These are phyloP conservation scores for Xiphophorus couchianus DNA, from an alignment of 2,113 vertebrate species.

Conservation along the genomic window DNA sequence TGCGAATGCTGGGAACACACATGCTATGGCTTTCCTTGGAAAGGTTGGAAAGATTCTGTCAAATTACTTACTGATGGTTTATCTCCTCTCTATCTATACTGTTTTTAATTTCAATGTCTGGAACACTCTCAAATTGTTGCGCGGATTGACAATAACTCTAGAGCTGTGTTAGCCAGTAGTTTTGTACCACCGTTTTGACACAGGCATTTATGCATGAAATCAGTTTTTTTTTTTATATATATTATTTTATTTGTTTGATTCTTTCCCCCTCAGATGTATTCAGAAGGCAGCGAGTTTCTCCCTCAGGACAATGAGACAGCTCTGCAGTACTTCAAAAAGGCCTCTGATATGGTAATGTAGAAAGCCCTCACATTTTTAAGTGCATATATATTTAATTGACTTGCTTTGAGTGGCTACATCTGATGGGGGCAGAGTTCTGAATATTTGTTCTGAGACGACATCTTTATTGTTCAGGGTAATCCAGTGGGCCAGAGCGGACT, in stretches of 20 bases:
- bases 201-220: background rate
- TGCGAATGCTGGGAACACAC: constrained; percentile 95
- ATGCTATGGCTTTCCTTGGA: constrained; percentile 98
- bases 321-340: constrained; percentile 97
- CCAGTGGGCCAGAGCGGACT: constrained; percentile 97
- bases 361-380: background rate
- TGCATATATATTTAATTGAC: background rate
- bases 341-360: constrained; percentile 92
- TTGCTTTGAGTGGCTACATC: background rate
- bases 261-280: constrained; percentile 90
- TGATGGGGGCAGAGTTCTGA: background rate
- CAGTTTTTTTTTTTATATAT: background rate
- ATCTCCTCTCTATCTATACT: too few relatives aligned
- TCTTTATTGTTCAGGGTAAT: constrained; percentile 85
- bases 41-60: constrained; percentile 86
- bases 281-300: constrained; percentile 93
- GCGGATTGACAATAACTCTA: background rate
- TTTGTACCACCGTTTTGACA: background rate
- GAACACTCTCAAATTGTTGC: too few relatives aligned
- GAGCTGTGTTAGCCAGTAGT: background rate
- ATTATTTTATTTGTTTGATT: background rate
- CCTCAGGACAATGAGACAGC: constrained; percentile 97
- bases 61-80: too few relatives aligned
- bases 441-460: background rate
- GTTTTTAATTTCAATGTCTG: background rate